A percentile compares a stretch with the other conserved stretches of the same genome.
Conservation (phyloP, 2,888 invertebrate species). For the Galerucella pusilla region DNA sequence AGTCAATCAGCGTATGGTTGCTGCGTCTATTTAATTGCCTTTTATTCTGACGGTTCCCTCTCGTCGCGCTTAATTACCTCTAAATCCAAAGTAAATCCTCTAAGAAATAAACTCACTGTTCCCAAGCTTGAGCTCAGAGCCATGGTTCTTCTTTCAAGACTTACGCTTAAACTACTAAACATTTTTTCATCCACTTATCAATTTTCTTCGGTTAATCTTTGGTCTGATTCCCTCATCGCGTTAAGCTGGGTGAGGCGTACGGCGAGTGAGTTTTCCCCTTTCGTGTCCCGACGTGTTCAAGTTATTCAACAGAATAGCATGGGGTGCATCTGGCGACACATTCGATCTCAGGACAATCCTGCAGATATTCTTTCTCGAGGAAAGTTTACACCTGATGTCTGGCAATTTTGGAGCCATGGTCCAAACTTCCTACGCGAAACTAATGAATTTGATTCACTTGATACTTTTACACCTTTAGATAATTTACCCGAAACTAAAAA, state of each 20-base stretch:
- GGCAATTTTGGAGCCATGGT: background rate
- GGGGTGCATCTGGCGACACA: background rate
- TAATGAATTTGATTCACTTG: background rate
- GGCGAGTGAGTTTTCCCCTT: background rate
- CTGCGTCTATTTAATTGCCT: too few species aligned
- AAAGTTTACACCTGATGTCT: background rate
- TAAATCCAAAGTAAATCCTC: too few species aligned
- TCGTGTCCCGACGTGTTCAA: background rate
- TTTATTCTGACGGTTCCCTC: too few species aligned
- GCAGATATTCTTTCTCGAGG: slow-evolving; percentile 1
- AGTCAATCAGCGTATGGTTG: too few species aligned
- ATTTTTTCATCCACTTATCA: background rate
- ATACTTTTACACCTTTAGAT: background rate
- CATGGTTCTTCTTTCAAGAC: background rate
- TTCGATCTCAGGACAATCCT: background rate
- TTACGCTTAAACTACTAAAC: background rate
- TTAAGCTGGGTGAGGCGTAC: background rate
- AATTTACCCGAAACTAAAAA: background rate
- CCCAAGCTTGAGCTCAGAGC: background rate
- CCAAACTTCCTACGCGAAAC: background rate
- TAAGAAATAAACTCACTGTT: background rate
- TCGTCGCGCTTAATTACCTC: too few species aligned
- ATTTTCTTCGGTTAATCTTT: background rate
- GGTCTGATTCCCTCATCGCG: background rate
- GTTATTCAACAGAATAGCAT: background rate